Base-by-base conservation (phyloP, 2,113 vertebrate genomes). In the Eleginops maclovinus region DNA sequence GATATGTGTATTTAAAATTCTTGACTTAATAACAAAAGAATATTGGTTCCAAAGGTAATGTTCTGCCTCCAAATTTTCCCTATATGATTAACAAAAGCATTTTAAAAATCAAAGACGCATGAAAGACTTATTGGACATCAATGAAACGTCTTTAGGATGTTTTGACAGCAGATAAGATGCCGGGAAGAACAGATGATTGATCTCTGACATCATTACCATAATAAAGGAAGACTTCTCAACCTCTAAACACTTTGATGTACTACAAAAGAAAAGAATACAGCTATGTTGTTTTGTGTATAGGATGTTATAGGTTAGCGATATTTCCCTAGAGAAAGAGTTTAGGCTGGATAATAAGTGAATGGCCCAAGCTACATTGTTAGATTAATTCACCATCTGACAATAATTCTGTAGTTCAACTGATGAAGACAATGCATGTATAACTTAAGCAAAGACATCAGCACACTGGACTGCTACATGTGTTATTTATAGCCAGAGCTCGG, bases 401-500 rank as follows among this genome's bases (percentile, higher is more conserved):
- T 50, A 1, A 12, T 36, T 62, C 6, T 63, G 16, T 59, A 70
- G 44, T 74, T 61, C 2, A 66, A 40, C 49, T 43, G 4, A 55
- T 61, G 7, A 62, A 56, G 15, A 74, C 53, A 74, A 26, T 54
- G 49, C 26, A 49, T 19, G 10, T 44, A 51, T 46, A 60, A 44
- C 40, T 54, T 36, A 36, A 69, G 53, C 19, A 22, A 21, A 41
- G 17, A 4, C 9, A 46, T 87, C 17, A n/a, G 53, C 70, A 73
- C 36, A n/a, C 55, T 64, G 28, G 67, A 54, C 66, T 67, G 74
- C 64, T 11, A 43, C 60, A 22, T 66, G 26, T 46, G 15, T 28
- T 75, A 81, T 86, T 92, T 90, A 87, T 84, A 85, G 73, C 41
- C 4, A 61, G 46, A 55, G 69, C 76, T 47, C 43, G 19, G 74